phyloP scores from a whole-genome alignment of 2,797 vertebrate species.

The Arnoldichthys spilopterus region DNA sequence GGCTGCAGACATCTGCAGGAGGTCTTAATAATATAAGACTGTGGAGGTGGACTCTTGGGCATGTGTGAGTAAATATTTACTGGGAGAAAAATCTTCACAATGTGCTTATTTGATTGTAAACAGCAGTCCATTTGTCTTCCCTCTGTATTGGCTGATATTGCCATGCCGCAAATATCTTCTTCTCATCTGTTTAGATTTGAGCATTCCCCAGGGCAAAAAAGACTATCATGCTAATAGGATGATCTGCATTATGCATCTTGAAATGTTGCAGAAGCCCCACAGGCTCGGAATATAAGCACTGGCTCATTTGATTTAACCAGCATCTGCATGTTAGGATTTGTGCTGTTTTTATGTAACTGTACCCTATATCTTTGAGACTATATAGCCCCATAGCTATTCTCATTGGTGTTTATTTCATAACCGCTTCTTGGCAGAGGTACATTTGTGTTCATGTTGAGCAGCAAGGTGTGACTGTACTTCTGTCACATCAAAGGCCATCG shows the following conservation, averaged over 20 bases:
- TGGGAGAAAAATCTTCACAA: constrained; percentile 18
- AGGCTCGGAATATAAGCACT: constrained; percentile 3
- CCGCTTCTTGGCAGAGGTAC: constrained; percentile 21
- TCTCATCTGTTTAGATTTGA: constrained; percentile 28
- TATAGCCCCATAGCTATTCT: constrained; percentile 2
- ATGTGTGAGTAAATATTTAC: constrained; percentile 32
- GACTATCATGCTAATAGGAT: constrained; percentile 12
- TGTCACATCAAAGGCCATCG: constrained; percentile 44
- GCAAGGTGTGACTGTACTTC: constrained; percentile 43
- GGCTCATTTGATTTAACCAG: constrained; percentile 5
- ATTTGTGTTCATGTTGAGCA: constrained; percentile 14
- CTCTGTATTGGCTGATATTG: constrained; percentile 2
- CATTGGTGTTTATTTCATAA: constrained; percentile 39
- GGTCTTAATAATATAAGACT: constrained; percentile 26
- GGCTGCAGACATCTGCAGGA: constrained; percentile 28
- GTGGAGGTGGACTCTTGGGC: constrained; percentile 6
- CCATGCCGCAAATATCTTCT: neutral
- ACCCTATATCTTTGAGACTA: neutral
- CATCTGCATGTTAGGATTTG: neutral
- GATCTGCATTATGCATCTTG: constrained; percentile 14
- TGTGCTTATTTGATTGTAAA: constrained; percentile 45
- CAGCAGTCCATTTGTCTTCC: constrained; percentile 34
- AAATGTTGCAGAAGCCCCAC: neutral
- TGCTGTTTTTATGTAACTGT: constrained; percentile 6
- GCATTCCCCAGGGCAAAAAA: constrained; percentile 12